Evolutionary conservation across 2,113 vertebrate species (phyloP), one percentile per base, ranked within the genome.

Genomic region (Menidia beryllina): DNA sequence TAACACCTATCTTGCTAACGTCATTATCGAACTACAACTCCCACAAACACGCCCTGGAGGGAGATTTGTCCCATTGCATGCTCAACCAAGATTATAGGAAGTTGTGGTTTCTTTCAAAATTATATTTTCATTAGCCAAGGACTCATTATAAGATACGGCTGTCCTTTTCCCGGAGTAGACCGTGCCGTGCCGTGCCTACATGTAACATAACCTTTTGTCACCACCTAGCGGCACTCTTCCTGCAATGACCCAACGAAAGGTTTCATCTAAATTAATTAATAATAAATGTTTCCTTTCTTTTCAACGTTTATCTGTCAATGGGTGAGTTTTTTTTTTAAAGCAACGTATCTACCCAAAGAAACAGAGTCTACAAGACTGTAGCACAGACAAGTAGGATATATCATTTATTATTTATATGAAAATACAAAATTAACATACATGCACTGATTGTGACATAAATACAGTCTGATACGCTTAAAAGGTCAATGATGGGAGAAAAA

Each of bases 351-450:
- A 41, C 41, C 41, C 41, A 45, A 15, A 21, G 13, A 51, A 50
- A 58, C 0, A 3, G 0, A 56, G 13, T 24, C 8, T 19, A 39
- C 20, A 54, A 27, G 20, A 45, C 20, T 51, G 0, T 30, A 41
- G 21, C 3, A 47, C 43, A 23, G 72, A 66, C n/a, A 72, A 7
- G n/a, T 62, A 69, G 68, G 72, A 71, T 73, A 83, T 69, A 73
- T 36, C 3, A 51, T 77, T 84, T 86, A 88, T 84, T 86, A 76
- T 72, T 81, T 7, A 59, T 80, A 73, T 58, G 34, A 59, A 71
- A 87, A 87, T 87, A 87, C 55, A 88, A 89, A 89, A 88, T 75
- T 26, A 69, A 69, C 63, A 78, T 79, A 77, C 83, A 89, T 88
- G 82, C 85, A 86, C 45, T 61, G 45, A 57, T 83, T 74, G 77